These are phyloP conservation scores for Digitonthophagus gazella DNA, from an alignment of 2,888 invertebrate species.

Conservation along the genomic window DNA sequence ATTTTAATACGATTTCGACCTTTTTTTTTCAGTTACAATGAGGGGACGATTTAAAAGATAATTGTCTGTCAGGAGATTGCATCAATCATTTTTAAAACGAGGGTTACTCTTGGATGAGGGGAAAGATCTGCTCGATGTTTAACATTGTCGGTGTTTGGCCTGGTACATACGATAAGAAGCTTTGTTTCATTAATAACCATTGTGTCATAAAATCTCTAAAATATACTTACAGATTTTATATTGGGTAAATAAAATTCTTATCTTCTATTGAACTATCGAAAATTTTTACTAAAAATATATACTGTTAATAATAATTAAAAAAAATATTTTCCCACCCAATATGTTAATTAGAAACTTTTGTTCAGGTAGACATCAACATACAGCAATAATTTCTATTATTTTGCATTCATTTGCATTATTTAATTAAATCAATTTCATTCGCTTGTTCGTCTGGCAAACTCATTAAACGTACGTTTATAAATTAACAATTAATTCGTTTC, in stretches of 20 bases:
- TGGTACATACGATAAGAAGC: not conserved
- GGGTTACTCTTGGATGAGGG: not conserved
- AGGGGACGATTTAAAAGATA: slow-evolving; percentile 20
- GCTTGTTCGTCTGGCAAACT: not conserved
- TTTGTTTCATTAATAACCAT: not conserved
- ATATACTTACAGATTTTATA: not conserved
- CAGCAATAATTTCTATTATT: not conserved
- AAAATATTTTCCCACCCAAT: too few species aligned
- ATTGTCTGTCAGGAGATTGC: slow-evolving; percentile 17
- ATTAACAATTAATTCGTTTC: not conserved
- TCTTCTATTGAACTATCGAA: too few species aligned
- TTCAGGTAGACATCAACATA: too few species aligned
- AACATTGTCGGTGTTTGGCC: not conserved
- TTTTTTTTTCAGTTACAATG: not conserved
- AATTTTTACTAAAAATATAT: too few species aligned
- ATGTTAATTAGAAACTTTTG: not conserved
- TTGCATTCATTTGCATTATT: not conserved
- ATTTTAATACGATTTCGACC: not conserved
- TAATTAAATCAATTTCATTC: not conserved
- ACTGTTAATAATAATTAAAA: too few species aligned
- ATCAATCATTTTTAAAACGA: slow-evolving; percentile 16
- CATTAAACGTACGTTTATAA: not conserved
- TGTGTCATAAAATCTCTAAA: not conserved
- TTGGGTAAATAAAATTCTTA: too few species aligned
- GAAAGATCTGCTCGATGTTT: not conserved